phyloP scores from a whole-genome alignment of 1,140 invertebrate genomes.

The Drosophila virilis region DNA sequence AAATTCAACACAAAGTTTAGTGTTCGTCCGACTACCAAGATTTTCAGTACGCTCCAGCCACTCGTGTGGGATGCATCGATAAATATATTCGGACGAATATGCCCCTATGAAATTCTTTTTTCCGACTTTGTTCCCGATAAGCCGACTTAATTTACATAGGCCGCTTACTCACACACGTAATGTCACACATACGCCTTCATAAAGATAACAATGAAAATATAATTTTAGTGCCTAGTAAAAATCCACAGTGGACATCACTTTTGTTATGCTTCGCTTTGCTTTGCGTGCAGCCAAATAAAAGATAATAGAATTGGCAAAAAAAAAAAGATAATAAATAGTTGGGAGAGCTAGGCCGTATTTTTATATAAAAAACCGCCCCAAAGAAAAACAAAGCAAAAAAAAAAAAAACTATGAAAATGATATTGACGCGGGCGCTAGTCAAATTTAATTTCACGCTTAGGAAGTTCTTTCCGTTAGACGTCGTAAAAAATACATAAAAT shows the following conservation, averaged over 20 bases:
- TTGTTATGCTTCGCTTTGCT: slow-evolving; percentile 65
- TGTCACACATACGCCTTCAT: slow-evolving; percentile 7
- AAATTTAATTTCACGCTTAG: slow-evolving; percentile 83
- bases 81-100: neutral
- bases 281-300: slow-evolving; percentile 58
- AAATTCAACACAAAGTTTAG: slow-evolving; percentile 43
- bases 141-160: slow-evolving; percentile 45
- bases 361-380: slow-evolving; percentile 28
- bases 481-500: slow-evolving; percentile 36
- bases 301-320: slow-evolving; percentile 47
- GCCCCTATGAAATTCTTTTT: neutral
- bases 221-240: slow-evolving; percentile 77
- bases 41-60: neutral
- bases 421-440: slow-evolving; percentile 60
- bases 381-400: slow-evolving; percentile 18
- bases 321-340: slow-evolving; percentile 39
- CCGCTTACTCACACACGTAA: neutral
- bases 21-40: neutral
- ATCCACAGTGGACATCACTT: slow-evolving; percentile 70
- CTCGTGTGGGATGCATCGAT: neutral
- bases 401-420: slow-evolving; percentile 62
- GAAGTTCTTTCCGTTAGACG: slow-evolving; percentile 39
- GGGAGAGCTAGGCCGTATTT: slow-evolving; percentile 7
- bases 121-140: slow-evolving; percentile 1
- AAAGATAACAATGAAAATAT: slow-evolving; percentile 75